These are phyloP conservation scores for Brachyalestes nurse DNA, from an alignment of 2,797 vertebrate genomes.

Conservation along the genomic window DNA sequence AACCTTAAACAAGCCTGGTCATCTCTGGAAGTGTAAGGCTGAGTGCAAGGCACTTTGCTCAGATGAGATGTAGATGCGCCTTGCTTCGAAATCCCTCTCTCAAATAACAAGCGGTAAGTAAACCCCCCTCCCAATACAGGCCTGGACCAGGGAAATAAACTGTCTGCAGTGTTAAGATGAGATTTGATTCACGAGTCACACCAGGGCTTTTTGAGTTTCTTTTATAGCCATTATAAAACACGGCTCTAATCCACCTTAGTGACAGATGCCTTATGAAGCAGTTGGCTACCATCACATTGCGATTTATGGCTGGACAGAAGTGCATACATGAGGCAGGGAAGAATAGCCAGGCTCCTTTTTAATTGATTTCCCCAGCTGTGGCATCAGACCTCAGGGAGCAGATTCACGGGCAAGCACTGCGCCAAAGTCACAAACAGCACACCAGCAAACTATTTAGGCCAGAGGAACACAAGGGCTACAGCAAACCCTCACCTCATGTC, in stretches of 20 bases:
- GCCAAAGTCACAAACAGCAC: conserved; percentile 47
- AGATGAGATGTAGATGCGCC: too few species aligned
- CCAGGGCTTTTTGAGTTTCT: conserved; percentile 53
- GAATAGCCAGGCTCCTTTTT: conserved; percentile 19
- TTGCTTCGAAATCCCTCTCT: background rate
- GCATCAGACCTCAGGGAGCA: conserved; percentile 18
- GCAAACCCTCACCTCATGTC: conserved; percentile 33
- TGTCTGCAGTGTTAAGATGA: conserved; percentile 60
- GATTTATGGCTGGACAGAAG: conserved; percentile 37
- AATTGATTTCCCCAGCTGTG: conserved; percentile 60
- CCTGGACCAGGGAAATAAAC: conserved; percentile 57
- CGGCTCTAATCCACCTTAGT: conserved; percentile 44
- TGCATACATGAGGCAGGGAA: conserved; percentile 23
- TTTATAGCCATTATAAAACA: conserved; percentile 68
- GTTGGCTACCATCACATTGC: conserved; percentile 52
- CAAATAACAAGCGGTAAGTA: conserved; percentile 42
- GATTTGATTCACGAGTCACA: conserved; percentile 60
- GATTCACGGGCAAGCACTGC: conserved; percentile 28
- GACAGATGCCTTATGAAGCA: conserved; percentile 44
- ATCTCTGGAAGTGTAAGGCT: background rate
- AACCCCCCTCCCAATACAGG: conserved; percentile 17
- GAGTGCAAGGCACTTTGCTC: background rate
- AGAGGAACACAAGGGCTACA: conserved; percentile 21
- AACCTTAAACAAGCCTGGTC: background rate
- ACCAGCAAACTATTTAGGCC: conserved; percentile 57